Percentiles rank a stretch among this genome's conserved stretches.
phyloP scores from a whole-genome alignment of 2,888 invertebrate species.

The Dasysyrphus albostriatus region DNA sequence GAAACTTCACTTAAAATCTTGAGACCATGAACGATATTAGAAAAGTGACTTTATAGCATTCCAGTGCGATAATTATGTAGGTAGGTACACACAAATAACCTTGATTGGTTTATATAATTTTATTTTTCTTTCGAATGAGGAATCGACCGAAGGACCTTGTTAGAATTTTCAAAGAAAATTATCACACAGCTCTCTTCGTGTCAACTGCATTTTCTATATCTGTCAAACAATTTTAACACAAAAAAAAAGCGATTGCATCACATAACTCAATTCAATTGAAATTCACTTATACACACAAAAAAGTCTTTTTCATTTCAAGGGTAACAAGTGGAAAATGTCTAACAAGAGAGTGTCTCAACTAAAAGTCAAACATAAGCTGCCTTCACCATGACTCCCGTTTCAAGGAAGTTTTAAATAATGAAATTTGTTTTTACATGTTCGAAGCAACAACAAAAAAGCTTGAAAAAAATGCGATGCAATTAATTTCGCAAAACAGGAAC shows the following conservation, averaged over 20 bases:
- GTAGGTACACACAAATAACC: slow-evolving; percentile 41
- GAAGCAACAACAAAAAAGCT: background rate
- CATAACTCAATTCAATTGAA: slow-evolving; percentile 45
- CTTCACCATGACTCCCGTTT: slow-evolving; percentile 28
- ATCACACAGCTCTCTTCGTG: slow-evolving; percentile 4
- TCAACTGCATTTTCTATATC: slow-evolving; percentile 1
- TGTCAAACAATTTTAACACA: background rate
- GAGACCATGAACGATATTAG: slow-evolving; percentile 14
- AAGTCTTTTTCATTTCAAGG: slow-evolving; percentile 58
- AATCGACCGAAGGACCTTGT: slow-evolving; percentile 20
- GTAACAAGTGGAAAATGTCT: slow-evolving; percentile 62
- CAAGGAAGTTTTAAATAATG: slow-evolving; percentile 43
- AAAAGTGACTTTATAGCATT: slow-evolving; percentile 31
- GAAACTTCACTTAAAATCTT: slow-evolving; percentile 15
- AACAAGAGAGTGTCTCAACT: slow-evolving; percentile 27
- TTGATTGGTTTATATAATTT: slow-evolving; percentile 44
- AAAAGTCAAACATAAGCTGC: slow-evolving; percentile 26
- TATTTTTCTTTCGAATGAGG: slow-evolving; percentile 10
- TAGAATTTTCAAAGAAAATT: slow-evolving; percentile 32
- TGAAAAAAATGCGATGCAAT: slow-evolving; percentile 31
- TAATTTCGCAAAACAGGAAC: slow-evolving; percentile 47
- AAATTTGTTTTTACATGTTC: slow-evolving; percentile 21
- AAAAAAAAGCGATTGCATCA: slow-evolving; percentile 62
- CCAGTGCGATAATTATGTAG: background rate
- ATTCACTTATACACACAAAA: slow-evolving; percentile 32